Base-by-base conservation (phyloP, 1,140 invertebrate species). In the Lasioglossum albipes region DNA sequence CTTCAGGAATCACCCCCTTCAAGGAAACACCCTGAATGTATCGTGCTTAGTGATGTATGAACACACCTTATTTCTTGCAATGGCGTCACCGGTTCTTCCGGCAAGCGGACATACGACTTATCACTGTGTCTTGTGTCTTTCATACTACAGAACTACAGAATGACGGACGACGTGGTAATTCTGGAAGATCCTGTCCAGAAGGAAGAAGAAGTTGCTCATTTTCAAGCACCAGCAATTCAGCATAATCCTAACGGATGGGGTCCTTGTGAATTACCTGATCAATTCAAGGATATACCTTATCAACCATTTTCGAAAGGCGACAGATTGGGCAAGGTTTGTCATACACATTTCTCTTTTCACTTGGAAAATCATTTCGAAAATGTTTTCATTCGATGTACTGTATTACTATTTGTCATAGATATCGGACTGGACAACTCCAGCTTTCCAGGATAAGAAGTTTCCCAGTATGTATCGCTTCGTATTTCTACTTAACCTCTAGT, bases 241-340 rank as follows among this genome's bases (percentile, higher is more conserved):
- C 97, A 98, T 87, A 99, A 98, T 92, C 95, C 96, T 1, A 95
- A 95, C 84, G 98, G 98, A 92, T 99, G 99, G 99, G 99, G 99
- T 4, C 99, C 99, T 62, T 97, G 96, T 93, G 96, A 97, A 90
- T 95, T 99, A 91, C 98, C 98, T 27, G 97, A 98, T 81, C 97
- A 98, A 91, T 99, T 98, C 93, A 97, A 97, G 91, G 98, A 99
- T 93, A 99, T 99, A 96, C 98, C 99, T 0, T 99, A 99, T 93
- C 98, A 99, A 93, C 98, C 98, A 22, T 99, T 99, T 91, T 98
- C 98, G 70, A 99, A 99, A 94, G 98, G 97, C 76, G 98, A 99
- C 94, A 95, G 98, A 82, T 94, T 99, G 72, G 99, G 98, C 88
- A 99, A 99, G 94, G 96, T 97, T 16, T 59, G 62, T 74, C 1